Evolutionary conservation across 2,888 invertebrate species (phyloP).

Genomic region (Villa cingulata): DNA sequence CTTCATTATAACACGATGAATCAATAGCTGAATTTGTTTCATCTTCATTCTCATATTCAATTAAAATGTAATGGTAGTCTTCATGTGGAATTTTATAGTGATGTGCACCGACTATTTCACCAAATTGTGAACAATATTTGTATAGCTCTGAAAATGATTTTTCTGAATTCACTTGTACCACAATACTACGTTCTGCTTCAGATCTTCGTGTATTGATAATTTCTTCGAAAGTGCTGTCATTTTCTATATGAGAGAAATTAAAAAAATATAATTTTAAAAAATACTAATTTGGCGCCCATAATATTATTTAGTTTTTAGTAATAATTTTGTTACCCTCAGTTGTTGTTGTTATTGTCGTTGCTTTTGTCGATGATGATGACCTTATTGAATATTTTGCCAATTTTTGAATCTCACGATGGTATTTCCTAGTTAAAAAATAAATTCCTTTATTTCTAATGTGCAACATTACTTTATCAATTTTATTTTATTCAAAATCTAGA

Average conservation of each 20-base stretch:
- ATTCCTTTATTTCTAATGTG: too few relatives aligned
- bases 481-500: too few relatives aligned
- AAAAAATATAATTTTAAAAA: not conserved
- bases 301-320: too few relatives aligned
- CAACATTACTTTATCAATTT: too few relatives aligned
- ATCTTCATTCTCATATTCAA: slow-evolving; percentile 50
- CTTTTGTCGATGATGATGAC: too few relatives aligned
- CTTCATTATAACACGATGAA: slow-evolving; percentile 44
- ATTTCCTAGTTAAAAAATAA: too few relatives aligned
- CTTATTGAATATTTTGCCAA: too few relatives aligned
- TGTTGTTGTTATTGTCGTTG: too few relatives aligned
- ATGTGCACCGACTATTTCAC: slow-evolving; percentile 47
- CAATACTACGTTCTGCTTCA: slow-evolving; percentile 54
- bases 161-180: slow-evolving; percentile 63
- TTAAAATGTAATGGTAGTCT: slow-evolving; percentile 57
- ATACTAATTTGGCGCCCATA: too few relatives aligned
- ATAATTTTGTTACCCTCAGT: too few relatives aligned
- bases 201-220: slow-evolving; percentile 43
- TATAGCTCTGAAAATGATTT: slow-evolving; percentile 53
- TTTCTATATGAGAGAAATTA: slow-evolving; percentile 3
- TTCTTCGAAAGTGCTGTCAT: slow-evolving; percentile 38
- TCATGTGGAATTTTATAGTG: slow-evolving; percentile 44
- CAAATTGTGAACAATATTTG: slow-evolving; percentile 54
- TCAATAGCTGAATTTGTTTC: slow-evolving; percentile 43
- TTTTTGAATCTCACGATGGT: too few relatives aligned